Evolutionary conservation across 2,888 invertebrate genomes (phyloP).

Genomic region (Ormia ochracea): DNA sequence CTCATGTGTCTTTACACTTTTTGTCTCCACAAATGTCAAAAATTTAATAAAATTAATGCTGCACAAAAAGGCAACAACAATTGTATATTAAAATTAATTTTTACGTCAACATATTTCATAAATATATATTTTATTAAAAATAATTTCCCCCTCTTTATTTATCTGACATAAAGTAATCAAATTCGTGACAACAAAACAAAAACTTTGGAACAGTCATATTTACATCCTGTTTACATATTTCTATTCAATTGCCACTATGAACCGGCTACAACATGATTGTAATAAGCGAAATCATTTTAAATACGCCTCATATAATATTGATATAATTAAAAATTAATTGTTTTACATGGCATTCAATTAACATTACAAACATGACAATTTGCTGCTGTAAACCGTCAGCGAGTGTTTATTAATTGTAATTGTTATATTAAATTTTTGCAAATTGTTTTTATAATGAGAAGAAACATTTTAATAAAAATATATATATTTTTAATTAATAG

Average conservation of each 20-base stretch:
- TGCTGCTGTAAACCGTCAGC: background rate
- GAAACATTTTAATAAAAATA: slow-evolving; percentile 7
- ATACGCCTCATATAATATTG: slow-evolving; percentile 38
- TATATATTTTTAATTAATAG: slow-evolving; percentile 12
- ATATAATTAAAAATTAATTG: slow-evolving; percentile 49
- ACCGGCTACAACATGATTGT: background rate
- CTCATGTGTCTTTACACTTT: no score
- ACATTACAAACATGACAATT: slow-evolving; percentile 47
- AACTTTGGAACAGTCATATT: background rate
- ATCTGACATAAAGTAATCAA: no score
- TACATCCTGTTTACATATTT: background rate
- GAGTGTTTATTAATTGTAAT: slow-evolving; percentile 18
- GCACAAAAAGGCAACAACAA: no score
- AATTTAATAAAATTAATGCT: no score
- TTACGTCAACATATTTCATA: no score
- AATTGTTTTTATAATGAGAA: background rate
- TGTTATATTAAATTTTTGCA: slow-evolving; percentile 13
- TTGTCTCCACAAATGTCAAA: no score
- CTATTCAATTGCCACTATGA: background rate
- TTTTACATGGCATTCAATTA: slow-evolving; percentile 55
- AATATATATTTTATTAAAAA: no score
- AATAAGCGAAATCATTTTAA: slow-evolving; percentile 38
- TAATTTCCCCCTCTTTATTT: no score
- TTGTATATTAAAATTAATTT: background rate
- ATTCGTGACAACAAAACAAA: no score